These are phyloP conservation scores for Chamaea fasciata DNA, from an alignment of 2,113 vertebrate genomes.

Conservation along the genomic window DNA sequence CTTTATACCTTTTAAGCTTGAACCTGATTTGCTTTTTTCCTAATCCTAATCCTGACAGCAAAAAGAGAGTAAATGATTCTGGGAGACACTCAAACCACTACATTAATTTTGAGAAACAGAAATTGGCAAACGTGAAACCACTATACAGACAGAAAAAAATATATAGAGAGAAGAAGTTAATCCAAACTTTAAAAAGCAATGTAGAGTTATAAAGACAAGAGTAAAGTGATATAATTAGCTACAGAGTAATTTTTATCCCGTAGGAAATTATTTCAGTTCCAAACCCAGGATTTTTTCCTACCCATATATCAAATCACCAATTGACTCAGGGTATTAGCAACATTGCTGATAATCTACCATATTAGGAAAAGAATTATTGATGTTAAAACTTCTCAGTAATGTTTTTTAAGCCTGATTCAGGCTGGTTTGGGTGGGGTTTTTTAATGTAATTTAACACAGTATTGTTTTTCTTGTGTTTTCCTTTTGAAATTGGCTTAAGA, in stretches of 20 bases:
- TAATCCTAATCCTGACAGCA: no score
- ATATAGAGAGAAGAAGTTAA: background rate
- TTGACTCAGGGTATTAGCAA: background rate
- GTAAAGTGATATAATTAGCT: background rate
- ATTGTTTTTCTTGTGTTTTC: background rate
- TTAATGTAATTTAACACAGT: background rate
- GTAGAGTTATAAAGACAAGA: background rate
- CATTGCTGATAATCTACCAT: background rate
- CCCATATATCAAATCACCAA: background rate
- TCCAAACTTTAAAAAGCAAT: background rate
- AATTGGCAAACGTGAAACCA: no score
- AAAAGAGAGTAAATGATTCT: no score
- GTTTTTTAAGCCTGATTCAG: background rate
- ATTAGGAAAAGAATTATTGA: background rate
- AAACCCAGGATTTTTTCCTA: background rate
- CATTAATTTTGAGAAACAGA: no score
- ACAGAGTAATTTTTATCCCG: background rate
- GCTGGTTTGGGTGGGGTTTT: background rate
- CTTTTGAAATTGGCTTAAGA: background rate
- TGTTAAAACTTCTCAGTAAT: background rate
- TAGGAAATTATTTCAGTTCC: background rate
- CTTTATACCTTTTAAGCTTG: no score
- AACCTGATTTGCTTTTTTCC: no score
- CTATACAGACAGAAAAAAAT: background rate
- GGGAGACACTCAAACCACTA: no score